phyloP scores from a whole-genome alignment of 1,140 invertebrate genomes.

The Cydia pomonella region DNA sequence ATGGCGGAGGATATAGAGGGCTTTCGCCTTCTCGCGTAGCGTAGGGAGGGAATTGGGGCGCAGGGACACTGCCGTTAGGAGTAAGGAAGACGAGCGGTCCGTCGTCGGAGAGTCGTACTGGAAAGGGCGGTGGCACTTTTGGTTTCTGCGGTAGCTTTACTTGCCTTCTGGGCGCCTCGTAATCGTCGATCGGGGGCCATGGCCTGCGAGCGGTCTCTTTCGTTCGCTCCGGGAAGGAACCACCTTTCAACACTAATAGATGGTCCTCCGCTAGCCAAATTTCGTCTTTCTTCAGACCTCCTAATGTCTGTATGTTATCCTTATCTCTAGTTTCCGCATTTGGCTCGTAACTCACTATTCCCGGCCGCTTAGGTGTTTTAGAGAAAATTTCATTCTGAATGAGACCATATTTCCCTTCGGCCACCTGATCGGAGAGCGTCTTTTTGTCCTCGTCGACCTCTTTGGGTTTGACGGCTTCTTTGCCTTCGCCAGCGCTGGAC shows the following conservation, averaged over 20 bases:
- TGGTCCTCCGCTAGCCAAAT: conserved; percentile 95
- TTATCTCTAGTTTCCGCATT: conserved; percentile 88
- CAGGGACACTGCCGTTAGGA: conserved; percentile 81
- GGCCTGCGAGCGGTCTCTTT: conserved; percentile 68
- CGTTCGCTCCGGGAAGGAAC: conserved; percentile 82
- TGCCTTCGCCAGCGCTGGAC: conserved; percentile 85
- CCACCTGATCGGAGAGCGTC: conserved; percentile 91
- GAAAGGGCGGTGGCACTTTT: conserved; percentile 93
- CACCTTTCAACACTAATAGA: conserved; percentile 90
- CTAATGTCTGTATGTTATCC: conserved; percentile 89
- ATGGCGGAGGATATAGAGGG: conserved; percentile 78
- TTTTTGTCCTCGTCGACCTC: conserved; percentile 89
- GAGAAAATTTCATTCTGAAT: conserved; percentile 92
- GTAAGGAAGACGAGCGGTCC: conserved; percentile 89
- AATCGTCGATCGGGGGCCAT: conserved; percentile 92
- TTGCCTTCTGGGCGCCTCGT: conserved; percentile 88
- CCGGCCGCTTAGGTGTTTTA: conserved; percentile 85
- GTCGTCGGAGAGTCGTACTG: conserved; percentile 89
- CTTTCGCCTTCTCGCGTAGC: conserved; percentile 82
- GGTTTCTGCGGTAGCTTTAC: conserved; percentile 88
- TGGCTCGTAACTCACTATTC: conserved; percentile 88
- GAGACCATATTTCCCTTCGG: conserved; percentile 93
- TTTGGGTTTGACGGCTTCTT: conserved; percentile 76
- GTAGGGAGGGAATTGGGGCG: conserved; percentile 74
- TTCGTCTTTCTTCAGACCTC: conserved; percentile 90